These are phyloP conservation scores for Cerastoderma edule DNA, from an alignment of 2,888 invertebrate species.

Conservation along the genomic window DNA sequence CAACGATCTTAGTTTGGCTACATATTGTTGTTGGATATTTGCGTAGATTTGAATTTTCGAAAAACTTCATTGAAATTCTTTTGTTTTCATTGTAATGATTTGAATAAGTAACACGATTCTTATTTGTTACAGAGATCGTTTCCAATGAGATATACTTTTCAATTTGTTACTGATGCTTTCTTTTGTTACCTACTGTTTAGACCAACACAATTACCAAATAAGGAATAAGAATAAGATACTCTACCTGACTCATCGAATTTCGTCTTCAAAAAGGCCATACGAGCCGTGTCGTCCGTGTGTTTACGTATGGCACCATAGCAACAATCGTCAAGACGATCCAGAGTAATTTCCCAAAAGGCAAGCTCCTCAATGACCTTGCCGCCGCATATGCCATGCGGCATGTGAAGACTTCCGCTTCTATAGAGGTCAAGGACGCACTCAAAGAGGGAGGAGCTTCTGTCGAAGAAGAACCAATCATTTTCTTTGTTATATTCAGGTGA, in stretches of 20 bases:
- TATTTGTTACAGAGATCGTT: no score
- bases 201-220: no score
- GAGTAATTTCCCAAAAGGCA: constrained; percentile 36
- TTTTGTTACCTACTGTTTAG: no score
- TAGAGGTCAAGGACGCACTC: constrained; percentile 69
- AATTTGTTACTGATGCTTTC: no score
- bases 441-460: constrained; percentile 70
- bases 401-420: constrained; percentile 56
- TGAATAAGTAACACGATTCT: no score
- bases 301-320: constrained; percentile 30
- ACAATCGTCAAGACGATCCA: constrained; percentile 16
- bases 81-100: no score
- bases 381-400: constrained; percentile 33
- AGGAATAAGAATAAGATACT: not conserved
- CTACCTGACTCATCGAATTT: constrained; percentile 22
- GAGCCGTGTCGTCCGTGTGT: constrained; percentile 10
- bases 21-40: no score
- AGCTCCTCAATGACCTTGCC: constrained; percentile 26
- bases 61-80: no score
- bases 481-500: constrained; percentile 32
- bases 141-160: no score
- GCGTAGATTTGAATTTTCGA: no score
- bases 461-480: constrained; percentile 66
- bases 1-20: no score
- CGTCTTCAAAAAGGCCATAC: constrained; percentile 18